Conservation (phyloP, 2,888 invertebrate genomes). For the Hedychridium roseum region DNA sequence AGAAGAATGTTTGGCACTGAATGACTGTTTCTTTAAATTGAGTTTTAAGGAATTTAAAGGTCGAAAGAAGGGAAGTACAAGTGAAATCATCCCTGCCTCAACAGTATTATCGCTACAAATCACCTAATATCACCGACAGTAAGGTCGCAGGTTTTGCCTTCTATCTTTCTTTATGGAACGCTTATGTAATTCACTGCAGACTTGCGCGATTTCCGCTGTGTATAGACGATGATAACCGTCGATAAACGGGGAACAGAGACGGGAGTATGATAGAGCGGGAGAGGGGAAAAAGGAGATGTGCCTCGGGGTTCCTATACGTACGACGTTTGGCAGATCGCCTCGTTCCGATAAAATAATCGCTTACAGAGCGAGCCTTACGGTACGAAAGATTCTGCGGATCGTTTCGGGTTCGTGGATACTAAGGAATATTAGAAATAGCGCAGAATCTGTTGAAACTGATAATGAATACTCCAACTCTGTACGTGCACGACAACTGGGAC, state of each 20-base stretch:
- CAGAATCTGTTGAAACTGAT: too few species aligned
- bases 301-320: slow-evolving; percentile 8
- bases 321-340: slow-evolving; percentile 56
- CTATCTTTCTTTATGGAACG: slow-evolving; percentile 7
- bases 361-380: slow-evolving; percentile 47
- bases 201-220: slow-evolving; percentile 11
- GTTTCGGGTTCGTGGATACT: slow-evolving; percentile 10
- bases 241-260: slow-evolving; percentile 24
- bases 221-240: slow-evolving; percentile 20
- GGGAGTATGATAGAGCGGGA: background rate
- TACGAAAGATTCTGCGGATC: slow-evolving; percentile 38
- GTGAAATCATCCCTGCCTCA: too few species aligned
- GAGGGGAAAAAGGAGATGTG: background rate
- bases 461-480: too few species aligned
- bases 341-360: slow-evolving; percentile 58
- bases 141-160: too few species aligned
- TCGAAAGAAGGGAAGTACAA: too few species aligned
- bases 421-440: too few species aligned
- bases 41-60: too few species aligned
- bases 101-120: too few species aligned
- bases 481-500: too few species aligned
- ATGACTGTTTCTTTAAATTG: too few species aligned
- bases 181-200: slow-evolving; percentile 20
- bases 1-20: too few species aligned
- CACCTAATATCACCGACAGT: too few species aligned